Percentiles rank a stretch among this genome's conserved stretches.
phyloP scores from a whole-genome alignment of 2,797 vertebrate species.

The Telmatherina bonti region DNA sequence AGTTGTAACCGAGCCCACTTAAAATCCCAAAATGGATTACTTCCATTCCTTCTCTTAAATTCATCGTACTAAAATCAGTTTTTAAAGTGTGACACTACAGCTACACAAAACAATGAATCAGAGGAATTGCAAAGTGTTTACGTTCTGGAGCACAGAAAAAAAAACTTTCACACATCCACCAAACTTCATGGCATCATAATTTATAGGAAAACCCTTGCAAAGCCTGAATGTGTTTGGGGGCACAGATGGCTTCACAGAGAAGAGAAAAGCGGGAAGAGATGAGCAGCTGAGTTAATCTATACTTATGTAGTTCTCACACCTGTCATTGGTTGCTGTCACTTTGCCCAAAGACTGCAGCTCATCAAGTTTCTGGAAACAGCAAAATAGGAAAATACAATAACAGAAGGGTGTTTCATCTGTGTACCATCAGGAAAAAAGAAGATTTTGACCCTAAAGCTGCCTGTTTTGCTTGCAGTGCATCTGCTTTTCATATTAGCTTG shows the following conservation, averaged over 20 bases:
- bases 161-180: no score
- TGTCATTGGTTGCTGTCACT: neutral
- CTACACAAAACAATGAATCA: no score
- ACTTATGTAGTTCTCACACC: neutral
- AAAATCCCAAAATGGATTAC: neutral
- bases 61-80: neutral
- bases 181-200: no score
- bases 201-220: no score
- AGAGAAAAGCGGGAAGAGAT: neutral
- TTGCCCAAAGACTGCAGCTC: neutral
- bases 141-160: no score
- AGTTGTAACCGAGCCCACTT: neutral
- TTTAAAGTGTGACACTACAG: neutral
- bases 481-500: constrained; percentile 51
- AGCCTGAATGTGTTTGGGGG: no score
- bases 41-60: no score
- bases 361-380: neutral
- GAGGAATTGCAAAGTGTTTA: no score
- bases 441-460: no score
- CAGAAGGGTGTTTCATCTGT: neutral
- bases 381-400: neutral
- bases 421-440: no score
- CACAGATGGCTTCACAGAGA: neutral
- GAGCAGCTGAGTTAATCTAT: neutral
- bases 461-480: constrained; percentile 32